Base-by-base conservation (phyloP, 2,797 vertebrate genomes). In the Centroberyx gerrardi region DNA sequence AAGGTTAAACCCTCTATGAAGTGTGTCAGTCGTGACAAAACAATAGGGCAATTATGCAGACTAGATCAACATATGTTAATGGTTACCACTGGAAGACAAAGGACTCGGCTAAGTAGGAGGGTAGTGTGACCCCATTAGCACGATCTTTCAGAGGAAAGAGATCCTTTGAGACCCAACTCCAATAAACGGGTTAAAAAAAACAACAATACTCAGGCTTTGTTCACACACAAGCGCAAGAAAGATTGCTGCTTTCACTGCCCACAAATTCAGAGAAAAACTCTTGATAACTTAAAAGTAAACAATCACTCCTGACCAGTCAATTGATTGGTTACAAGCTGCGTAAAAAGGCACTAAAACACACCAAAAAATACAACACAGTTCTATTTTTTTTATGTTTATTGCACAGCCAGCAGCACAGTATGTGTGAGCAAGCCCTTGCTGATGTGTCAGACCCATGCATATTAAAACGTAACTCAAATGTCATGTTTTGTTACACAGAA, bases 51-150 rank as follows among this genome's bases (percentile, higher is more conserved):
- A 81, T 87, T 83, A 87, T 81, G 48, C 28, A 1, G 74, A 82
- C 56, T 61, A 67, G 86, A 85, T 88, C 87, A 86, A 81, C 81
- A 83, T 76, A 77, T 77, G 83, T 85, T 38, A 48, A 76, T 63
- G 76, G 36, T 60, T 61, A 83, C 72, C 58, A 81, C 38, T 62
- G 52, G 49, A 81, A 87, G 59, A 91, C 85, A 90, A 92, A 90
- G 82, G 83, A 83, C 44, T 0, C 17, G 12, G 69, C 54, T 77
- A 66, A 84, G 85, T 18, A 40, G 78, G 72, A 72, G 62, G 68
- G 46, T 56, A 64, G 17, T 40, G 54, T 88, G 87, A 89, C 90
- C 88, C 51, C 79, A 78, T 90, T 89, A 78, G 33, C 36, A 10
- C 56, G 44, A 78, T 80, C 81, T 78, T 65, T 79, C 56, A 76